Base-by-base conservation (phyloP, 2,797 vertebrate genomes). In the Galagoides demidoff region DNA sequence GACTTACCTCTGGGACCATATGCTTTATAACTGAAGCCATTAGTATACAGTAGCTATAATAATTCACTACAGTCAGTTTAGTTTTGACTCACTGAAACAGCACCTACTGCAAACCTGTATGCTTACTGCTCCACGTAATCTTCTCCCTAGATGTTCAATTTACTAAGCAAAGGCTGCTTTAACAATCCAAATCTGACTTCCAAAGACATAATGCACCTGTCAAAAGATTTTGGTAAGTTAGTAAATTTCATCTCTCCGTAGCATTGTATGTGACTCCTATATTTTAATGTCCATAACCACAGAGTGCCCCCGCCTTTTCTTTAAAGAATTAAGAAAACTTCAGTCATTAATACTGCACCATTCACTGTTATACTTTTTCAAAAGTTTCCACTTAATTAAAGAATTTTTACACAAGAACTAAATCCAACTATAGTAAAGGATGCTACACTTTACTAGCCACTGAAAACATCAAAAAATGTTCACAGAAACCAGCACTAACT, bases 121-220 rank as follows among this genome's bases (percentile, higher is more conserved):
- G 49, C 52, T 94, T 85, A 70, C 45, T 95, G 96, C 89, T 94
- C 70, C 86, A 81, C 57, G 31, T 94, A 97, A 98, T 96, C 96
- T 96, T 85, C 96, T 90, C 31, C 76, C 95, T 94, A 97, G 95
- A 96, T 76, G 92, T 97, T 98, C 97, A 84, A 98, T 98, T 99
- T 98, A 98, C 97, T 59, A 95, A 98, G 99, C 98, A 99, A 99
- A 99, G 98, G 97, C 96, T 94, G 97, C 97, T 98, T 99, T 98
- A 98, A 98, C 97, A 97, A 98, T 98, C 98, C 97, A 96, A 97
- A 96, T 98, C 96, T 97, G 98, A 98, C 97, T 98, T 97, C 95
- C 98, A 96, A 98, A 98, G 98, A 98, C 97, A 98, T 25, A 98
- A 98, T 89, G 98, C 96, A 98, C 98, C 98, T 99, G 98, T 99